Conservation (phyloP, 2,113 vertebrate species). For the Brachirus orientalis region DNA sequence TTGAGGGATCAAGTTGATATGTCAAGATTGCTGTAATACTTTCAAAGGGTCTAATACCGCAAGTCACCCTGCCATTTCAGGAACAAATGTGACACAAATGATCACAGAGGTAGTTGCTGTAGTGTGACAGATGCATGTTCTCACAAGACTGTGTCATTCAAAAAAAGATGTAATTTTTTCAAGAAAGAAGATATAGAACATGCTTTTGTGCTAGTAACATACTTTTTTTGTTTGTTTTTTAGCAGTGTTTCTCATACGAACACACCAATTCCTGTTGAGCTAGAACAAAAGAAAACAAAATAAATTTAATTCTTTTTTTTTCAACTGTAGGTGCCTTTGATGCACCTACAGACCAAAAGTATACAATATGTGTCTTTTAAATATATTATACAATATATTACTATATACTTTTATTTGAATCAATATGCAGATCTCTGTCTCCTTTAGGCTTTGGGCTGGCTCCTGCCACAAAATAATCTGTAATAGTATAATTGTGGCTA, state of each 20-base stretch:
- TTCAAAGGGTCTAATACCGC: constrained; percentile 58
- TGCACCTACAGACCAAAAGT: no score
- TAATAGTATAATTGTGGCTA: constrained; percentile 99
- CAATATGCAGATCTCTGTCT: constrained; percentile 30
- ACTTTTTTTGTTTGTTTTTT: neutral
- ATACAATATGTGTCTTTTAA: no score
- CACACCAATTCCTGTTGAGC: neutral
- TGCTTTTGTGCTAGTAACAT: neutral
- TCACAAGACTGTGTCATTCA: constrained; percentile 23
- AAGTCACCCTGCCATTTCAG: constrained; percentile 55
- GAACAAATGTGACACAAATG: constrained; percentile 62
- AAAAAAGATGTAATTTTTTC: constrained; percentile 2
- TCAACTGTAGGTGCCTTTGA: no score
- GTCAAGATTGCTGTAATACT: constrained; percentile 53
- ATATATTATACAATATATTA: no score
- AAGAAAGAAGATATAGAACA: constrained; percentile 12
- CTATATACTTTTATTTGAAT: constrained; percentile 11
- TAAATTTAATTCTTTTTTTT: no score
- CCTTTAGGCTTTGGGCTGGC: constrained; percentile 51
- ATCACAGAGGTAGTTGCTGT: constrained; percentile 47
- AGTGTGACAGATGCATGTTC: constrained; percentile 18
- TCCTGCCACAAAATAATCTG: constrained; percentile 91
- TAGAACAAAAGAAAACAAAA: neutral
- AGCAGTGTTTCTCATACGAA: no score
- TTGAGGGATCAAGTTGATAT: constrained; percentile 66